A percentile compares a stretch with the other conserved stretches of the same genome.
Conservation (phyloP, 2,797 vertebrate genomes). For the Spinus pinus region DNA sequence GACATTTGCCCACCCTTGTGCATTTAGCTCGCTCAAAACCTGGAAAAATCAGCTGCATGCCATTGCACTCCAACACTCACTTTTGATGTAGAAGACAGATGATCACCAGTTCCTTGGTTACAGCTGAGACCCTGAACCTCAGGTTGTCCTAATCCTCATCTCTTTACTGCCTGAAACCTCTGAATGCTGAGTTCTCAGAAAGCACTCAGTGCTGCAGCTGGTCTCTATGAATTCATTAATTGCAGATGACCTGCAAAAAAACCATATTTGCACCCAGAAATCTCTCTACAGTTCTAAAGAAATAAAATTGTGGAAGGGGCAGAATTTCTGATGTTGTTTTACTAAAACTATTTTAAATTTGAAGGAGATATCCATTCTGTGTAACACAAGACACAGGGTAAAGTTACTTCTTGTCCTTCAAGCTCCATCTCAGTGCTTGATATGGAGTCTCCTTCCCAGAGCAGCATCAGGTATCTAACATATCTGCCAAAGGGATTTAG, state of each 20-base stretch:
- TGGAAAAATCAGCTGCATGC: background rate
- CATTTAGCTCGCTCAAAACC: background rate
- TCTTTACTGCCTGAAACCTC: background rate
- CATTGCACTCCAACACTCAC: background rate
- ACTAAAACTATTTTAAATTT: background rate
- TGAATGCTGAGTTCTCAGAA: background rate
- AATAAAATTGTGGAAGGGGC: background rate
- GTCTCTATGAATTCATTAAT: background rate
- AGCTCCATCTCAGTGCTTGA: background rate
- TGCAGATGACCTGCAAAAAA: background rate
- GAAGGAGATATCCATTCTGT: background rate
- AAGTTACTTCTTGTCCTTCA: background rate
- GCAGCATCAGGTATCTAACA: background rate
- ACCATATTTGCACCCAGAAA: background rate
- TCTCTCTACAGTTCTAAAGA: background rate
- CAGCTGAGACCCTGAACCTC: background rate
- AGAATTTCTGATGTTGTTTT: background rate
- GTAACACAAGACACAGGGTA: background rate
- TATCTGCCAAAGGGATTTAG: background rate
- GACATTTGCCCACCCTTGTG: background rate
- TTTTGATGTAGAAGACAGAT: background rate
- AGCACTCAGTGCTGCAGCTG: background rate
- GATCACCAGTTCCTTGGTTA: background rate
- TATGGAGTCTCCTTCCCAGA: background rate
- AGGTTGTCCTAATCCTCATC: background rate